A percentile compares a stretch with the other conserved stretches of the same genome.
Conservation (phyloP, 2,888 invertebrate species). For the Scaptomyza flava region DNA sequence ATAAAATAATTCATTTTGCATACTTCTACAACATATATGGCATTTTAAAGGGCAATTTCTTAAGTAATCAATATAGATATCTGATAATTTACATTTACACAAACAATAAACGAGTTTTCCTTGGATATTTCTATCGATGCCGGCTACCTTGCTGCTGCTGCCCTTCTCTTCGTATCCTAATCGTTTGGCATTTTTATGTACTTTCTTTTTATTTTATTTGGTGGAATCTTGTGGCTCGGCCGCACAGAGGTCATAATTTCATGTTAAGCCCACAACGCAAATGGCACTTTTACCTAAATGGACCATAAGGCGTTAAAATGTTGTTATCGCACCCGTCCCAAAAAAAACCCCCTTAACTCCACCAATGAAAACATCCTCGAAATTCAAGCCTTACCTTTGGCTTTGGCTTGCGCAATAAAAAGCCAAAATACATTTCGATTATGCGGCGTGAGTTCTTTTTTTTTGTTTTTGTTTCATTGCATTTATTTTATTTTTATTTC, state of each 20-base stretch:
- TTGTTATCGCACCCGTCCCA: slow-evolving; percentile 62
- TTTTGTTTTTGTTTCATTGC: neutral
- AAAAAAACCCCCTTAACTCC: slow-evolving; percentile 7
- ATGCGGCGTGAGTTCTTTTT: slow-evolving; percentile 52
- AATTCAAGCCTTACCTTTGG: slow-evolving; percentile 54
- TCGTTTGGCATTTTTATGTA: slow-evolving; percentile 34
- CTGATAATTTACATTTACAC: slow-evolving; percentile 4
- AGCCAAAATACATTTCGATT: slow-evolving; percentile 76
- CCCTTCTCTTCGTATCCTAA: neutral
- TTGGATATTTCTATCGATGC: neutral
- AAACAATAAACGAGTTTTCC: neutral
- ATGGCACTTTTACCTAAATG: slow-evolving; percentile 82
- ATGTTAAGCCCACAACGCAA: slow-evolving; percentile 81
- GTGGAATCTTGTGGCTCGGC: slow-evolving; percentile 29
- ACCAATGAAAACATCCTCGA: slow-evolving; percentile 13
- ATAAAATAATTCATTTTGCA: too few species aligned
- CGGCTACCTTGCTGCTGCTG: neutral
- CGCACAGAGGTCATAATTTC: slow-evolving; percentile 79
- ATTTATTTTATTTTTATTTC: slow-evolving; percentile 31
- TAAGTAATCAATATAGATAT: slow-evolving; percentile 1
- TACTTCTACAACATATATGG: neutral
- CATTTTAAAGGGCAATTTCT: neutral
- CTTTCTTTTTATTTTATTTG: slow-evolving; percentile 21
- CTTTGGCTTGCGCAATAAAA: slow-evolving; percentile 64
- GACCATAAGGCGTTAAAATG: slow-evolving; percentile 82